Percentiles rank a stretch among this genome's conserved stretches.
Evolutionary conservation across 2,113 vertebrate genomes (phyloP).

Genomic region (Salminus brasiliensis): DNA sequence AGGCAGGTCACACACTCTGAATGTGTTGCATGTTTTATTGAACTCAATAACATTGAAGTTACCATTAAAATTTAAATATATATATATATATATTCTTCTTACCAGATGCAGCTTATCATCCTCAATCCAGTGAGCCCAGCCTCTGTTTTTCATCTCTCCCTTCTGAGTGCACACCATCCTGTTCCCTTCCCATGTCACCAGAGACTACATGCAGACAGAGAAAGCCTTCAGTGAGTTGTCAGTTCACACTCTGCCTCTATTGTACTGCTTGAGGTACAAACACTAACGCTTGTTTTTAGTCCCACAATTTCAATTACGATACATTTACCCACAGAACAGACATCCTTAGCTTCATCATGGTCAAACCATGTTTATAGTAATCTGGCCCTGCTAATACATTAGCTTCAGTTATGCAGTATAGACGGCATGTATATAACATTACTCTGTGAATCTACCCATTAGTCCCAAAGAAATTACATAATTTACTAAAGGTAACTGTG

Average conservation of each 20-base stretch:
- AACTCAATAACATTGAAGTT: background rate
- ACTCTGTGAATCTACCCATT: no score
- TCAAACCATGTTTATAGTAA: no score
- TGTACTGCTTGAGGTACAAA: background rate
- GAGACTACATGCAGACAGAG: constrained; percentile 69
- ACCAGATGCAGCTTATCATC: constrained; percentile 88
- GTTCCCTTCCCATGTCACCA: constrained; percentile 84
- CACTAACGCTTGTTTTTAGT: background rate
- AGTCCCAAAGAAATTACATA: no score
- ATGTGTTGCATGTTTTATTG: background rate
- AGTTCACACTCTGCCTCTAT: background rate
- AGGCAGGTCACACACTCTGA: background rate
- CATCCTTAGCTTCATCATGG: no score
- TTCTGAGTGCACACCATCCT: constrained; percentile 84
- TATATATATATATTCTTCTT: constrained; percentile 38
- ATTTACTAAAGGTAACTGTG: no score
- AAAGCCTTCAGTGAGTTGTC: background rate
- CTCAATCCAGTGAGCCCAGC: constrained; percentile 90
- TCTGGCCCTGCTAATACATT: no score
- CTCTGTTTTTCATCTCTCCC: constrained; percentile 87
- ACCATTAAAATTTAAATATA: no score
- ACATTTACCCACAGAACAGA: background rate
- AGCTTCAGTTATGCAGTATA: no score
- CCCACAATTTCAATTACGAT: background rate
- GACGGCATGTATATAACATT: no score